These are phyloP conservation scores for Hippocampus abdominalis DNA, from an alignment of 2,113 vertebrate genomes.

Conservation along the genomic window DNA sequence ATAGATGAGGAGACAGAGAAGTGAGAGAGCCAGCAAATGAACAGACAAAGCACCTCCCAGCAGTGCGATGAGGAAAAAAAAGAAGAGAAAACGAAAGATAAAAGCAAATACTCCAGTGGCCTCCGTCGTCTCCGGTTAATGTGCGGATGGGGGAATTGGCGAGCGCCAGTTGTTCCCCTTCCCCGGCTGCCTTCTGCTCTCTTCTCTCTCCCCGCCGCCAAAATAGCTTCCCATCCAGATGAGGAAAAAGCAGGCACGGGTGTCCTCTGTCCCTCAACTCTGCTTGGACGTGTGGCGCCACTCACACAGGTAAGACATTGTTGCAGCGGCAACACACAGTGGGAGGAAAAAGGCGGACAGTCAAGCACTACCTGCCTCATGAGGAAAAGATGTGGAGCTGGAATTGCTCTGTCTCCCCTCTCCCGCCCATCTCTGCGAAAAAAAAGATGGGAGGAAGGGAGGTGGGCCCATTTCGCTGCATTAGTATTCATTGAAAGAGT, in stretches of 20 bases:
- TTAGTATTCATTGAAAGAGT: conserved; percentile 77
- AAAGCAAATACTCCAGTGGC: conserved; percentile 74
- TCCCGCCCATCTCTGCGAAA: conserved; percentile 64
- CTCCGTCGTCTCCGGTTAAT: conserved; percentile 70
- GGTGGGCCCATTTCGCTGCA: conserved; percentile 65
- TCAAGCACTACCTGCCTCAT: conserved; percentile 65
- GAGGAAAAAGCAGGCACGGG: conserved; percentile 56
- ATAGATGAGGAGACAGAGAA: conserved; percentile 76
- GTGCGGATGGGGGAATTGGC: conserved; percentile 65
- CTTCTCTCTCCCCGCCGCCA: conserved; percentile 62
- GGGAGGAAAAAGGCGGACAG: conserved; percentile 59
- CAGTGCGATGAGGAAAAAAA: conserved; percentile 75
- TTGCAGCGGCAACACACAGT: conserved; percentile 55
- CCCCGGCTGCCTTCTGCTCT: conserved; percentile 65
- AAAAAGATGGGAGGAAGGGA: conserved; percentile 61
- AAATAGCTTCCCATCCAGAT: conserved; percentile 73
- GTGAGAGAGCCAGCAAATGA: conserved; percentile 70
- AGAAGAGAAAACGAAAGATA: conserved; percentile 77
- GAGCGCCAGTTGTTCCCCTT: conserved; percentile 67
- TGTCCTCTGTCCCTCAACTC: conserved; percentile 56
- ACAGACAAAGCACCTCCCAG: conserved; percentile 74
- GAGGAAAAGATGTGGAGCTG: conserved; percentile 67
- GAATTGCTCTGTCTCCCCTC: conserved; percentile 64
- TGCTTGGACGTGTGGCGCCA: conserved; percentile 47
- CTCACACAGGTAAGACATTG: conserved; percentile 71